phyloP scores from a whole-genome alignment of 2,888 invertebrate species.

The Galeopsomyia nigrocyanea region DNA sequence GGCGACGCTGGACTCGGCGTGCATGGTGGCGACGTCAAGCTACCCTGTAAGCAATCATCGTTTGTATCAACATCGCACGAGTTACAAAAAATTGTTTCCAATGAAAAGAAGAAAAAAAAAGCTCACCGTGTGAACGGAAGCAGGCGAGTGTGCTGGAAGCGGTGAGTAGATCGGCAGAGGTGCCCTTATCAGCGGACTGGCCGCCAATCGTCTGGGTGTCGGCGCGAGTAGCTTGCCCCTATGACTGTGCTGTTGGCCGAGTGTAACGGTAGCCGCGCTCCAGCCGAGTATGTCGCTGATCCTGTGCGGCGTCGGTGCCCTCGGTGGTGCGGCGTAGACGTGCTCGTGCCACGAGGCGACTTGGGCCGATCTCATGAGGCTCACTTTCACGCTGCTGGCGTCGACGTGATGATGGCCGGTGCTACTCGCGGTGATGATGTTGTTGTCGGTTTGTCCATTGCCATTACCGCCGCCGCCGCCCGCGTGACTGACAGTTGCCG shows the following conservation, averaged over 20 bases:
- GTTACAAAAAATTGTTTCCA: background rate
- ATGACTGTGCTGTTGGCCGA: background rate
- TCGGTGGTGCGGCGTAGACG: slow-evolving; percentile 86
- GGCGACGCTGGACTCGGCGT: slow-evolving; percentile 57
- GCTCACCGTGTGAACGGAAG: slow-evolving; percentile 50
- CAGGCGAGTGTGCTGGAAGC: slow-evolving; percentile 54
- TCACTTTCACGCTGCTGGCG: no score
- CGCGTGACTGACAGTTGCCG: slow-evolving; percentile 33
- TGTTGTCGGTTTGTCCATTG: slow-evolving; percentile 4
- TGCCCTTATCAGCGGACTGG: slow-evolving; percentile 54
- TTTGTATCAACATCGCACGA: background rate
- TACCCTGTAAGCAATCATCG: slow-evolving; percentile 47
- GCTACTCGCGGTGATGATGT: slow-evolving; percentile 24
- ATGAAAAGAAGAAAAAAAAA: background rate
- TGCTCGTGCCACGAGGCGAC: slow-evolving; percentile 85
- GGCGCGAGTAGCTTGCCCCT: slow-evolving; percentile 55
- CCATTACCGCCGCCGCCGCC: background rate
- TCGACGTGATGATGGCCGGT: slow-evolving; percentile 20
- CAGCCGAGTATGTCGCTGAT: slow-evolving; percentile 90
- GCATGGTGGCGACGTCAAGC: slow-evolving; percentile 56
- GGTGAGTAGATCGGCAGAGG: slow-evolving; percentile 55
- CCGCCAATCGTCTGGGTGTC: slow-evolving; percentile 54
- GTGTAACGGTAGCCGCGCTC: slow-evolving; percentile 50
- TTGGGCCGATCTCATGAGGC: background rate
- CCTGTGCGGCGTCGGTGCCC: slow-evolving; percentile 86